A percentile compares a stretch with the other conserved stretches of the same genome.
These are phyloP conservation scores for Habroteleia sp. DNA, from an alignment of 2,888 invertebrate species.

Conservation along the genomic window DNA sequence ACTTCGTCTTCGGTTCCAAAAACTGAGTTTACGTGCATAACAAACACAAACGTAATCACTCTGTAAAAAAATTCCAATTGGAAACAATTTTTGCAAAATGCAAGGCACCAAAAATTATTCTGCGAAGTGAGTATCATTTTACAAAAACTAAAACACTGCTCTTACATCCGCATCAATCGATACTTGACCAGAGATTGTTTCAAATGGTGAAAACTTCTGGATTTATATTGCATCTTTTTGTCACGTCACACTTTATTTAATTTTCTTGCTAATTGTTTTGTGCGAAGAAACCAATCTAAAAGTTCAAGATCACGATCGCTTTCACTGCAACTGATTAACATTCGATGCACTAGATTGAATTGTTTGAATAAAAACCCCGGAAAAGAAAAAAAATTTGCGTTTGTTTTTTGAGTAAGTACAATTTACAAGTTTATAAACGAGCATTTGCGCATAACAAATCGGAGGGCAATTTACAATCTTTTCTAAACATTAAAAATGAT, in stretches of 20 bases:
- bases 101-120: not conserved
- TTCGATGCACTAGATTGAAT: conserved; percentile 36
- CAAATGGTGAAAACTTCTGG: conserved; percentile 25
- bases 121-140: conserved; percentile 20
- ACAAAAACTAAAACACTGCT: not conserved
- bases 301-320: conserved; percentile 61
- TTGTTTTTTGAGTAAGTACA: no score
- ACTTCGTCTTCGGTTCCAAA: conserved; percentile 62
- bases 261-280: conserved; percentile 58
- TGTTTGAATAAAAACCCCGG: conserved; percentile 6
- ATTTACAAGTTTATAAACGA: no score
- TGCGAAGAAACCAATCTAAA: conserved; percentile 43
- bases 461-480: no score
- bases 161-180: conserved; percentile 28
- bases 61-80: conserved; percentile 67
- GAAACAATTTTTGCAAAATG: conserved; percentile 6
- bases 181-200: conserved; percentile 37
- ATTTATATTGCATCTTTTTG: conserved; percentile 59
- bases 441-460: no score
- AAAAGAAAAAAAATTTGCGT: not conserved
- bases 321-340: conserved; percentile 52
- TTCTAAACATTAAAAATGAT: no score
- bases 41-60: conserved; percentile 61
- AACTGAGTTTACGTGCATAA: conserved; percentile 63
- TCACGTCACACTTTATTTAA: conserved; percentile 56